Evolutionary conservation across 2,888 invertebrate genomes (phyloP).

Genomic region (Perizoma affinitatum): DNA sequence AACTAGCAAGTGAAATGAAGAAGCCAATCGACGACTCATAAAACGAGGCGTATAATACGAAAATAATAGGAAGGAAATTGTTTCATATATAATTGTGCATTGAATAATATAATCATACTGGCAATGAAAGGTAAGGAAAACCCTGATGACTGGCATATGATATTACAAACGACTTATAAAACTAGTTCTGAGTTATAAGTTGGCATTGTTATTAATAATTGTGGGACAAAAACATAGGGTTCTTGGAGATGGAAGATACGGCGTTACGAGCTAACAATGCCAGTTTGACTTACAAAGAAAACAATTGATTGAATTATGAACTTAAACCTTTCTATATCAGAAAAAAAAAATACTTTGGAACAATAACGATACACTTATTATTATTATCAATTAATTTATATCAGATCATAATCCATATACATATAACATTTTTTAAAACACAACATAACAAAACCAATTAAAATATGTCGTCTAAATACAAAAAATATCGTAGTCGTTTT

Average conservation of each 20-base stretch:
- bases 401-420: too few relatives aligned
- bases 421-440: too few relatives aligned
- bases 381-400: too few relatives aligned
- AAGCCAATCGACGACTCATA: conserved; percentile 10
- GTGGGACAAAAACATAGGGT: conserved; percentile 25
- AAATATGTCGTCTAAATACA: too few relatives aligned
- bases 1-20: conserved; percentile 8
- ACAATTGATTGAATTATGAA: conserved; percentile 26
- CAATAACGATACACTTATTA: conserved; percentile 6
- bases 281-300: conserved; percentile 26
- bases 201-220: conserved; percentile 24
- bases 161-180: conserved; percentile 16
- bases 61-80: conserved; percentile 8
- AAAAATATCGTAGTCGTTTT: too few relatives aligned
- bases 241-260: conserved; percentile 20
- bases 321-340: conserved; percentile 18
- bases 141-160: conserved; percentile 10
- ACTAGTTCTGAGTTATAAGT: conserved; percentile 11
- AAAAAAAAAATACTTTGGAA: conserved; percentile 7
- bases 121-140: conserved; percentile 17
- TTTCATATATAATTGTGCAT: conserved; percentile 7
- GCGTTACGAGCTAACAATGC: conserved; percentile 24
- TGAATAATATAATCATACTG: neutral
- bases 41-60: neutral
- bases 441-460: too few relatives aligned